Base-by-base conservation (phyloP, 2,797 vertebrate genomes). In the Pogonophryne albipinna region DNA sequence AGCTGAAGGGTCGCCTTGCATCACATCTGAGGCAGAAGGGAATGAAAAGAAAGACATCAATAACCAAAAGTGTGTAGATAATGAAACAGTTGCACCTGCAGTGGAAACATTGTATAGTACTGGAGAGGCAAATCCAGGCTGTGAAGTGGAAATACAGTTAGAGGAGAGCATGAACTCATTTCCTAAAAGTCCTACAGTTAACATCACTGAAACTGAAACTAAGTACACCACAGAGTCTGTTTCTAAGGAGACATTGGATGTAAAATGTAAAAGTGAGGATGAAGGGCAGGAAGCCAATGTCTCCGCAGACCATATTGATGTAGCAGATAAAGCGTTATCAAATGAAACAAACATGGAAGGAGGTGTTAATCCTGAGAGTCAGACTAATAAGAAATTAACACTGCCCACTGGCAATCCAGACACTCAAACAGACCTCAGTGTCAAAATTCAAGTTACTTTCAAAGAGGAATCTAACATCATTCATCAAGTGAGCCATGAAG, bases 361-460 rank as follows among this genome's bases (percentile, higher is more conserved):
- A 77, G 66, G 44, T 60, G 31, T 4, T 52, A 77, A 57, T 68
- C 50, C 67, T 65, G 76, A 80, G 34, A 63, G 41, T 59, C 72
- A 71, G 15, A 60, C 38, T 56, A 64, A 77, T 13, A 59, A 65
- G 57, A 79, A n/a, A 51, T 4, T 27, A 49, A 50, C 53, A 58
- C 69, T 78, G 20, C 67, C 64, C 17, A 50, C 19, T 47, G 45
- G 45, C 13, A 66, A 41, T 67, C 66, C 76, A 66, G 73, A 78
- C 42, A 78, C 38, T 66, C 80, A 79, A 63, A 76, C 73, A 27
- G 83, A 90, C 31, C 66, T 89, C 38, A 84, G 85, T 73, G 81
- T 89, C 46, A 91, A 89, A 82, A 68, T 82, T 60, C 76, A 89
- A 72, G 74, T 90, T 16, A 74, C 76, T 49, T 83, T 86, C 0